Conservation (phyloP, 2,797 vertebrate genomes). For the Pempheris klunzingeri region DNA sequence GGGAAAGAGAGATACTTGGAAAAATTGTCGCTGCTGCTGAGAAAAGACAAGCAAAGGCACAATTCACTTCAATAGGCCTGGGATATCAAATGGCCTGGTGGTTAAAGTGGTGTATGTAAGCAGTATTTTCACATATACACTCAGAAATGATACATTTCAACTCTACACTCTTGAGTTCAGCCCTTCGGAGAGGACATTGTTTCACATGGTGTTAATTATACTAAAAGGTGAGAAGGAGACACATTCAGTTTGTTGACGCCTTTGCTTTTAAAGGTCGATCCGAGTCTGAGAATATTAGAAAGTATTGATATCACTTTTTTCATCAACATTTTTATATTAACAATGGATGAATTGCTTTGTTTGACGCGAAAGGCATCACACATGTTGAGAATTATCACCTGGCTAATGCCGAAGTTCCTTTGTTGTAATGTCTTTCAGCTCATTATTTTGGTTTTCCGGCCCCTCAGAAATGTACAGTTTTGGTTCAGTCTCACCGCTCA, state of each 20-base stretch:
- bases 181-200: not conserved
- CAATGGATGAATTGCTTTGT: not conserved
- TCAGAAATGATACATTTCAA: not conserved
- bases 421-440: not conserved
- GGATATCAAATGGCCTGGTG: conserved; percentile 37
- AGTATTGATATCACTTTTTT: not conserved
- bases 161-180: not conserved
- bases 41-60: conserved; percentile 27
- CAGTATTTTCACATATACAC: conserved; percentile 3
- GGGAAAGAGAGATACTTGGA: conserved; percentile 58
- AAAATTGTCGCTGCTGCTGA: conserved; percentile 56
- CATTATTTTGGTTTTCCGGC: not conserved
- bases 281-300: not conserved
- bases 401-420: no score
- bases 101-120: conserved; percentile 13
- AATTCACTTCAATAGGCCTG: conserved; percentile 24
- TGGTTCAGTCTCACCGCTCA: not conserved
- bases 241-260: not conserved
- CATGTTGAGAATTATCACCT: not conserved
- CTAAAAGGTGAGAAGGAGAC: conserved; percentile 15
- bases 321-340: not conserved
- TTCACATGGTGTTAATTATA: conserved; percentile 5
- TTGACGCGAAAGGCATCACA: not conserved
- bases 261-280: not conserved
- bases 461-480: not conserved